Evolutionary conservation across 1,140 invertebrate genomes (phyloP), one percentile per base, ranked within the genome.

Genomic region (Antheraea mylitta): DNA sequence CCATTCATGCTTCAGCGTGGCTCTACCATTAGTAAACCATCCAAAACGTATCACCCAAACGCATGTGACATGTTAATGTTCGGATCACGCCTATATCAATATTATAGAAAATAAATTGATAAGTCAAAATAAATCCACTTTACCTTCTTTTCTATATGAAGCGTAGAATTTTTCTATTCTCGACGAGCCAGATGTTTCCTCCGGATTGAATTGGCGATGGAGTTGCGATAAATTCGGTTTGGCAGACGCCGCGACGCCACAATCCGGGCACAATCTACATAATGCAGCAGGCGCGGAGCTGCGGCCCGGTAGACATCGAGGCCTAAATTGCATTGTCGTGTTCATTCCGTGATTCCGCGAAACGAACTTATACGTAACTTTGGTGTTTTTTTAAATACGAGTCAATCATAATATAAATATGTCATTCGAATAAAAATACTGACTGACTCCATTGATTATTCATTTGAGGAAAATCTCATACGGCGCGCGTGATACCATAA

Each of bases 161-260:
- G 45, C 61, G 67, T 69, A 30, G 64, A 42, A 82, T 82, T 86
- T 86, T 86, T 85, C 82, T 73, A 85, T 84, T 82, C 78, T 75
- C 79, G 74, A 71, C 59, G 76, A 78, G 84, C 81, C 85, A 86
- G 81, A 89, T 89, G 87, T 87, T 80, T 74, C 72, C 77, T 78
- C 70, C 75, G 79, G 80, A 86, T 80, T 86, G 86, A 85, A 89
- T 87, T 81, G 82, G 76, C 79, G 83, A 87, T 87, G 66, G 71
- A 64, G 45, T 53, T n/a, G 45, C 16, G 45, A 53, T 53, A 36
- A 61, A 61, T 19, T 16, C 60, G 22, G 60, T 30, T 61, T 22
- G 48, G 66, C 13, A 10, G 65, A 18, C 68, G 82, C 76, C 19
- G 36, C 65, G 48, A n/a, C 65, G 59, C 45, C 68, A 81, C 77